Evolutionary conservation across 2,113 vertebrate genomes (phyloP).

Genomic region (Phocoena sinus): DNA sequence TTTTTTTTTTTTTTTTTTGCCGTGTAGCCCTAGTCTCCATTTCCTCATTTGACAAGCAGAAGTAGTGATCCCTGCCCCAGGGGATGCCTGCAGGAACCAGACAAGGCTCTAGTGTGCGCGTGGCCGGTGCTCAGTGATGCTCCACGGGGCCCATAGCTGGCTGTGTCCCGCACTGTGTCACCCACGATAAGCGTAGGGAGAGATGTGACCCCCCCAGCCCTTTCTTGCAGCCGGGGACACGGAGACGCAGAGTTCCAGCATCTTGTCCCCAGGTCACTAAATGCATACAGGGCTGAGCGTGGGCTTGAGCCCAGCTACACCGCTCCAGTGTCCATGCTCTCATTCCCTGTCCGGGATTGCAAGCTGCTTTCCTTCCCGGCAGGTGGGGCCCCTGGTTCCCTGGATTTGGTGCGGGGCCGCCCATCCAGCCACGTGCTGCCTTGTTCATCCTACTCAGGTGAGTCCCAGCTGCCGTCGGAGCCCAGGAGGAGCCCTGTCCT

Average conservation of each 20-base stretch:
- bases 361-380: background rate
- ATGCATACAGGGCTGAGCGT: background rate
- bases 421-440: background rate
- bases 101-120: rapidly evolving
- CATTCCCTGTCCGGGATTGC: background rate
- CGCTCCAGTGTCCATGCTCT: background rate
- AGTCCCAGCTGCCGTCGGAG: background rate
- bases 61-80: background rate
- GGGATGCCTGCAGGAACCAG: background rate
- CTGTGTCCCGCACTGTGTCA: background rate
- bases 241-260: background rate
- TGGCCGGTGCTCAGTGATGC: rapidly evolving
- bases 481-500: background rate
- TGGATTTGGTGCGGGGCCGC: background rate
- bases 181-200: background rate
- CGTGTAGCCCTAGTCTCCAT: background rate
- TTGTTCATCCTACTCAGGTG: rapidly evolving
- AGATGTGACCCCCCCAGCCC: rapidly evolving
- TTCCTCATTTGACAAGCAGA: background rate
- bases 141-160: rapidly evolving
- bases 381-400: rapidly evolving
- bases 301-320: background rate
- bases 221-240: background rate
- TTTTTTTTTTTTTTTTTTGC: background rate
- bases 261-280: background rate